Conservation (phyloP, 92 coral and sea anemone genomes). For the Actinostola sp. region DNA sequence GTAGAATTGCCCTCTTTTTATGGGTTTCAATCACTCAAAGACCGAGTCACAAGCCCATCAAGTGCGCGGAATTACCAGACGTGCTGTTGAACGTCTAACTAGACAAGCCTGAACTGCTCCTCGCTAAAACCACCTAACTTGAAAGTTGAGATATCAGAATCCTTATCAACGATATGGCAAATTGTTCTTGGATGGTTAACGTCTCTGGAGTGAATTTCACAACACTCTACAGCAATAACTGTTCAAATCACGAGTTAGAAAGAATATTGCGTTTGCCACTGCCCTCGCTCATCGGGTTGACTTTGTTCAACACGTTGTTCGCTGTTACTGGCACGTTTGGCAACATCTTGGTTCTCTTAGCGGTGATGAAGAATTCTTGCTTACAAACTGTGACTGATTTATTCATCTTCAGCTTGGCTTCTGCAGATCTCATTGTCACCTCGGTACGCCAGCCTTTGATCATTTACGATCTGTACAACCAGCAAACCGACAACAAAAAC, state of each 20-base stretch:
- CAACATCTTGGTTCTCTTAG: neutral
- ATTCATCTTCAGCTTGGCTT: conserved; percentile 70
- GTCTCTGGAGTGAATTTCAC: too few relatives aligned
- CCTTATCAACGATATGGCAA: too few relatives aligned
- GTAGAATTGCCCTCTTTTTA: too few relatives aligned
- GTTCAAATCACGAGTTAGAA: neutral
- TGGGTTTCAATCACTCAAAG: too few relatives aligned
- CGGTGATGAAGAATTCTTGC: neutral
- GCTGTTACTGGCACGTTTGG: conserved; percentile 7
- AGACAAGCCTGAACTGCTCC: too few relatives aligned
- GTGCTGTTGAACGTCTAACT: too few relatives aligned
- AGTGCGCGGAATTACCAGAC: too few relatives aligned
- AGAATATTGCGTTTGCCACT: neutral
- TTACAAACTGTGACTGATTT: conserved; percentile 54
- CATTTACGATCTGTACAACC: conserved; percentile 27
- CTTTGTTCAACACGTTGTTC: neutral
- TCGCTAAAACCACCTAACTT: too few relatives aligned
- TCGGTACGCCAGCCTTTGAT: conserved; percentile 41
- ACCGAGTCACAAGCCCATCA: too few relatives aligned
- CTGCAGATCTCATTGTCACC: conserved; percentile 57
- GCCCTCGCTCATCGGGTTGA: neutral
- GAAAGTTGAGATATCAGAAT: too few relatives aligned
- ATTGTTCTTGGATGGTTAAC: too few relatives aligned
- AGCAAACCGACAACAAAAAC: neutral
- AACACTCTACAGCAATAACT: neutral